Evolutionary conservation across 2,113 vertebrate species (phyloP), one percentile per base, ranked within the genome.

Genomic region (Sakesphorus luctuosus): DNA sequence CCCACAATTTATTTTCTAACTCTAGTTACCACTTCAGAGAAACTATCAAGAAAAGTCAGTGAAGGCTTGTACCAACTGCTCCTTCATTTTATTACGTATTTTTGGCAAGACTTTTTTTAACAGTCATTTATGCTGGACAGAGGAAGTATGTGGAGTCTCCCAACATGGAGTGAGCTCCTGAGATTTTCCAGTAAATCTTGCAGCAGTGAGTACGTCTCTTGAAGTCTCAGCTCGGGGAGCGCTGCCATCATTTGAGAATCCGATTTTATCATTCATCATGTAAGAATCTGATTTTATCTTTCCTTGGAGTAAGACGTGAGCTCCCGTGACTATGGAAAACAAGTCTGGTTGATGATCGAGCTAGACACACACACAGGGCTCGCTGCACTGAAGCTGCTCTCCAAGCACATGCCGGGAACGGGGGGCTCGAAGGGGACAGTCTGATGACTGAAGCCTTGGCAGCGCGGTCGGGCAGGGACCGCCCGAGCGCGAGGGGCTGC

Each of bases 391-490:
- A 1, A 6, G 76, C 72, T 10, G 10, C 35, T 38, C 53, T 63
- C 33, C 67, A 53, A 29, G 5, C 1, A 46, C 28, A 1, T 0
- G 15, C 2, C 44, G 2, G 29, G n/a, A 19, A 0, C 0, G 3
- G 2, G 53, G 24, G 20, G 4, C 61, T 16, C 7, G 14, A 11
- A 6, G 43, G 17, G 20, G 4, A 1, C 72, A 0, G 31, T 1
- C 10, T 1, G 46, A n/a, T 3, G 4, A 3, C 4, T 0, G 2
- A 5, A 17, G 1, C 9, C 8, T 13, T 0, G 23, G 6, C 78
- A 6, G 7, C n/a, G 7, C 4, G 11, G 2, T 7, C 6, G 26
- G 23, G 31, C 2, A 2, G 12, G 6, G 13, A 17, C 26, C 14
- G 9, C 9, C 44, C 5, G 46, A 20, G 47, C 65, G 66, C 18